phyloP scores from a whole-genome alignment of 1,140 invertebrate genomes.

The Schlechtendalia chinensis region DNA sequence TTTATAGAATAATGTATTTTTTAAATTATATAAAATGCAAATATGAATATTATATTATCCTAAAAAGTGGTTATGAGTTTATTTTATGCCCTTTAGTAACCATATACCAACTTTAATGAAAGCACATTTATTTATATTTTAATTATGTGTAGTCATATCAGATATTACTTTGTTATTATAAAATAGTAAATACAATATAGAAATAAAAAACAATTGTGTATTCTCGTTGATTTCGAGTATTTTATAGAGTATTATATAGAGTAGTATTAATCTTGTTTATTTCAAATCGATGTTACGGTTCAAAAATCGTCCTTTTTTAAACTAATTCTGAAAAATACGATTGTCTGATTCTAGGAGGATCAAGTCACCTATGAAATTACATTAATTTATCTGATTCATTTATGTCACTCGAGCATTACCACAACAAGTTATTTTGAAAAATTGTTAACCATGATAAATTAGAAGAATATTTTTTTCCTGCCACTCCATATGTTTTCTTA shows the following conservation, averaged over 20 bases:
- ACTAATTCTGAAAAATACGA: neutral
- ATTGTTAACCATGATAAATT: constrained; percentile 27
- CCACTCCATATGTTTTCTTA: neutral
- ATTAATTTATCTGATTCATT: neutral
- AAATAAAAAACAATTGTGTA: too few species aligned
- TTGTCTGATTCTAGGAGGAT: neutral
- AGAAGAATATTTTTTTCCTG: neutral
- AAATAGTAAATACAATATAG: neutral
- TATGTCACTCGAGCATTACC: neutral
- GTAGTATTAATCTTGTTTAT: neutral
- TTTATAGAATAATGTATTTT: too few species aligned
- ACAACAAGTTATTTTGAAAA: neutral
- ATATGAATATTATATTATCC: too few species aligned
- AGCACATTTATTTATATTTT: neutral
- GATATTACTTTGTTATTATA: neutral
- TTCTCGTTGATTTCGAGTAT: neutral
- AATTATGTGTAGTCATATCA: neutral
- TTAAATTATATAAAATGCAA: too few species aligned
- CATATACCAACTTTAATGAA: neutral
- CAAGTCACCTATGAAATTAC: constrained; percentile 24
- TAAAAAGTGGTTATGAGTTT: too few species aligned
- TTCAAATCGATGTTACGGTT: neutral
- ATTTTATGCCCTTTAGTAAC: too few species aligned
- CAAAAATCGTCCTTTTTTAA: neutral
- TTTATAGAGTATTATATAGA: neutral